Base-by-base conservation (phyloP, 2,888 invertebrate genomes). In the Eumacrocentrus americanus region DNA sequence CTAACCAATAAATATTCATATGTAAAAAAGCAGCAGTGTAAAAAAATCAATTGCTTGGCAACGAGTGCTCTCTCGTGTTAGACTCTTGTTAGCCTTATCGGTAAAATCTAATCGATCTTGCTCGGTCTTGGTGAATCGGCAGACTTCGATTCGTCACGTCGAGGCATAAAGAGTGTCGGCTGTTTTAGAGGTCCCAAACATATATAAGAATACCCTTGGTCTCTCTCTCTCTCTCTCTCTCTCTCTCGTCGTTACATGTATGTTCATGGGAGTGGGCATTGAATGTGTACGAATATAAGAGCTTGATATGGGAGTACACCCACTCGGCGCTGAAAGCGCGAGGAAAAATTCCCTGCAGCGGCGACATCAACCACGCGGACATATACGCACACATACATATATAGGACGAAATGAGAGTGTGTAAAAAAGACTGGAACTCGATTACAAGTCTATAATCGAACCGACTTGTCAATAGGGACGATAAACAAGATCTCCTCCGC, bases 381-480 rank as follows among this genome's bases (percentile, higher is more conserved):
- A n/a, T n/a, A n/a, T n/a, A n/a, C n/a, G n/a, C n/a, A n/a, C n/a
- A n/a, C n/a, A n/a, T n/a, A n/a, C n/a, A n/a, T n/a, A n/a, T n/a
- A n/a, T n/a, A n/a, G n/a, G n/a, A n/a, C n/a, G n/a, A n/a, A n/a
- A n/a, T n/a, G 20, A 42, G 42, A 42, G 42, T 42, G 42, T 16
- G 20, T 2, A 18, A 6, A 9, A 29, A 29, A 16, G 18, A 42
- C 20, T 42, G 42, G 18, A 42, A 20, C 42, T 6, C 42, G 16
- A 42, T 42, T 42, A 42, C 20, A 20, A 16, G 42, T 42, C 42
- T 42, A 20, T 42, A 42, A 42, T 42, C 42, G 42, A 42, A 14
- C 29, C 37, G 37, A n/a, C 12, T 37, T 37, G 37, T 37, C 37
- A 14, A 37, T 37, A n/a, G n/a, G 37, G 37, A 14, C 37, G 37